Base-by-base conservation (phyloP, 2,113 vertebrate species). In the Hydrochoerus hydrochaeris region DNA sequence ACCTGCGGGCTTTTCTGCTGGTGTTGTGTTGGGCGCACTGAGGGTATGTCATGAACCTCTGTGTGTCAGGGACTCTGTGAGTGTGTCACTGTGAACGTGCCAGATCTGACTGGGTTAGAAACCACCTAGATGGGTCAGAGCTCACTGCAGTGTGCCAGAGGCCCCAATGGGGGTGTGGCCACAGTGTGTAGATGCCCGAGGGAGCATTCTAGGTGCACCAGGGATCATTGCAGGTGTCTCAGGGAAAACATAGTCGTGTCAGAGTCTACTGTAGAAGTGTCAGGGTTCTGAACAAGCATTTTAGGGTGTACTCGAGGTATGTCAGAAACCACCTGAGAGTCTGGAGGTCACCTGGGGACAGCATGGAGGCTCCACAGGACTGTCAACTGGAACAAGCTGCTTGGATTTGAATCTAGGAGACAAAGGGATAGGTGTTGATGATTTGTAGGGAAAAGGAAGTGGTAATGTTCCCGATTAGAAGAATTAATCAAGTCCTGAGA, bases 1-100 rank as follows among this genome's bases (percentile, higher is more conserved):
- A 1, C 1, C 0, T 13, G 6, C 16, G 78, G 38, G 46, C 46
- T 32, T 5, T n/a, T 44, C 8, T 28, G 1, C 8, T 9, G 0
- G 38, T 52, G 58, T 52, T 1, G 12, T 62, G 13, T 9, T 0
- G 35, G 52, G 88, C 32, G 9, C 32, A 1, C 2, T 11, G 46
- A 4, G 4, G 19, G 3, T 10, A 19, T 10, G 12, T 93, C n/a
- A 35, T 13, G 26, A 38, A 1, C 13, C 28, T 4, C 26, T 5
- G n/a, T 44, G 1, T 1, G n/a, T 24, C 1, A 28, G 60, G 49
- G 3, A 1, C 58, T 63, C 0, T 38, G 41, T 75, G 35, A 26
- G 54, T 32, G 2, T 86, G 16, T 30, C 49, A 4, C 57, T 30
- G 24, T 58, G 24, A 38, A 11, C 14, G 0, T 60, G 57, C 28